Base-by-base conservation (phyloP, 2,888 invertebrate species). In the Cryptus viduatorius region DNA sequence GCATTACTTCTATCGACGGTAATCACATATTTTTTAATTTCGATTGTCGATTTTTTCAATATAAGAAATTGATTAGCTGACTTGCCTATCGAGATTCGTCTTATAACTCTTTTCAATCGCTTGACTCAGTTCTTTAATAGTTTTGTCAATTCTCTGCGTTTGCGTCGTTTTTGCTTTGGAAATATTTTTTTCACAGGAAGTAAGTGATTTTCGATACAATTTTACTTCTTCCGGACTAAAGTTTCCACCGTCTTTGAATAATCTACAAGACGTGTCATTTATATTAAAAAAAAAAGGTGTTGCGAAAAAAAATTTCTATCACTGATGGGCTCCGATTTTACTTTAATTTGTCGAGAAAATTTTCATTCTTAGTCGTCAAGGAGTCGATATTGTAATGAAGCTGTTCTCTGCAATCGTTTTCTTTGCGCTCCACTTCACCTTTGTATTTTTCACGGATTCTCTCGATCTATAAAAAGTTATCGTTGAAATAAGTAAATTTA, bases 181-280 rank as follows among this genome's bases (percentile, higher is more conserved):
- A 64, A 88, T 83, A 4, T 7, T 61, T 86, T 88, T 87, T 2
- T 46, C 37, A 5, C 83, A 82, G 5, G 19, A 31, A 16, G 24
- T 72, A 4, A 85, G 64, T 56, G 84, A 81, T 71, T 87, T 88
- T 7, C 75, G 78, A 42, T 77, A 76, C 14, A 73, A 68, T 61
- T 86, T 88, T 0, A 79, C 76, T 83, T 89, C 89, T 50, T 85
- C 87, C 0, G 37, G n/a, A 24, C 81, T 76, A 14, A 79, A 89
- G 78, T 82, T 87, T 65, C 89, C 89, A 61, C 86, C 87, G 7
- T 88, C 83, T 71, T 85, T 79, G 75, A 88, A 88, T 7, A 83
- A 83, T 75, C 89, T 89, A 48, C 4, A 56, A 1, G 16, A 29
- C 29, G 29, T 53, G 65, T 69, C 12, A 69, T 71, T n/a, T 4